A percentile compares a stretch with the other conserved stretches of the same genome.
phyloP scores from a whole-genome alignment of 2,797 vertebrate species.

The Tarsius wallacei region DNA sequence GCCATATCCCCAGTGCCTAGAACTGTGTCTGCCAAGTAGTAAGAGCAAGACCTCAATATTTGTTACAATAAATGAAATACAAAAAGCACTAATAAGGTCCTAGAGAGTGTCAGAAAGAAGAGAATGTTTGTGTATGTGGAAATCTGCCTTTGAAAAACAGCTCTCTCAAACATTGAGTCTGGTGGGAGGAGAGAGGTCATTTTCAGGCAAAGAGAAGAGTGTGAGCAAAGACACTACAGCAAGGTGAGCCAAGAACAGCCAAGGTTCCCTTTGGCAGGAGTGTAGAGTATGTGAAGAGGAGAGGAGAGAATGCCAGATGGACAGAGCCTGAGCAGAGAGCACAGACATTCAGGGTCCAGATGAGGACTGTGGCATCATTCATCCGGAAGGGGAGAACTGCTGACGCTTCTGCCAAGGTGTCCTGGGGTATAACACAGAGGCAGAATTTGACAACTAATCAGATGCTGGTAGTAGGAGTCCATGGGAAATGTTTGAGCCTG shows the following conservation, averaged over 20 bases:
- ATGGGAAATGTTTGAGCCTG: background rate
- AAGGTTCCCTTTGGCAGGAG: background rate
- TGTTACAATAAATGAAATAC: background rate
- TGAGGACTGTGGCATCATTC: background rate
- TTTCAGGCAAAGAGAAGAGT: background rate
- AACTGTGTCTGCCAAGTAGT: background rate
- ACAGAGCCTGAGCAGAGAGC: background rate
- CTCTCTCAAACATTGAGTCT: background rate
- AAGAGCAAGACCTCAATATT: background rate
- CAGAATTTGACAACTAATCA: background rate
- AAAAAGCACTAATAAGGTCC: background rate
- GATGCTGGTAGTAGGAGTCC: background rate
- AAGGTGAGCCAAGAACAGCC: background rate
- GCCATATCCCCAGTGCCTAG: background rate
- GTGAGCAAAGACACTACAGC: background rate
- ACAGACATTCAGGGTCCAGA: background rate
- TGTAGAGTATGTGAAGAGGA: background rate
- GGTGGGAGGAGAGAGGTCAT: background rate
- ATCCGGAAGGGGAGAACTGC: background rate
- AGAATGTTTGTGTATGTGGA: background rate
- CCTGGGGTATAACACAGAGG: background rate
- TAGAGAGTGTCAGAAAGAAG: background rate
- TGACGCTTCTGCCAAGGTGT: background rate
- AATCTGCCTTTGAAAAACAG: background rate
- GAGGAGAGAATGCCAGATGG: background rate